These are phyloP conservation scores for Cottus gobio DNA, from an alignment of 2,113 vertebrate species.

Conservation along the genomic window DNA sequence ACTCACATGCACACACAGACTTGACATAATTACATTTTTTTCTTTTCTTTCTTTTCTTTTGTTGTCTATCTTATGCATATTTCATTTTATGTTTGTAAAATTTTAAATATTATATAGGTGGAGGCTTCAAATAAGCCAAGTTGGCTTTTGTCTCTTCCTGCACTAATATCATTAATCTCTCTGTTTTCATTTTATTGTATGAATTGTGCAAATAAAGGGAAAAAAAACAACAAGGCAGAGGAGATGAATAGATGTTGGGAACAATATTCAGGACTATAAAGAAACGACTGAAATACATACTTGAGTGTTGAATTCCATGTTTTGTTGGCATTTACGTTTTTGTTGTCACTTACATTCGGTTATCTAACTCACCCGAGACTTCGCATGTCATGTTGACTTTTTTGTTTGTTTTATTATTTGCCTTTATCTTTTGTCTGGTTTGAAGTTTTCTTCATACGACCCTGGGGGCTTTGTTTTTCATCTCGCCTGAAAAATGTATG, in stretches of 20 bases:
- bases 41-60: too few relatives aligned
- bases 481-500: conserved; percentile 29
- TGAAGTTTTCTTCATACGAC: conserved; percentile 31
- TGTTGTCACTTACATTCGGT: conserved; percentile 18
- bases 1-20: too few relatives aligned
- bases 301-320: conserved; percentile 6
- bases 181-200: too few relatives aligned
- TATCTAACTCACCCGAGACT: conserved; percentile 22
- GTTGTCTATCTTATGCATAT: too few relatives aligned
- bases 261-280: neutral
- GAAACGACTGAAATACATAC: conserved; percentile 7
- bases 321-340: neutral
- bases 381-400: conserved; percentile 22
- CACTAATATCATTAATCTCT: too few relatives aligned
- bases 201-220: too few relatives aligned
- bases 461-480: conserved; percentile 19
- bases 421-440: conserved; percentile 27
- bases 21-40: too few relatives aligned
- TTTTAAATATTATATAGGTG: too few relatives aligned
- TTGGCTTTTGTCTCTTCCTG: too few relatives aligned
- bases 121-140: too few relatives aligned
- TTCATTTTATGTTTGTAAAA: too few relatives aligned
- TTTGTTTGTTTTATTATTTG: conserved; percentile 36
- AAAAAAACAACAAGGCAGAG: conserved; percentile 1
- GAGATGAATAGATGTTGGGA: conserved; percentile 1